Conservation (phyloP, 2,797 vertebrate species). For the Todus mexicanus region DNA sequence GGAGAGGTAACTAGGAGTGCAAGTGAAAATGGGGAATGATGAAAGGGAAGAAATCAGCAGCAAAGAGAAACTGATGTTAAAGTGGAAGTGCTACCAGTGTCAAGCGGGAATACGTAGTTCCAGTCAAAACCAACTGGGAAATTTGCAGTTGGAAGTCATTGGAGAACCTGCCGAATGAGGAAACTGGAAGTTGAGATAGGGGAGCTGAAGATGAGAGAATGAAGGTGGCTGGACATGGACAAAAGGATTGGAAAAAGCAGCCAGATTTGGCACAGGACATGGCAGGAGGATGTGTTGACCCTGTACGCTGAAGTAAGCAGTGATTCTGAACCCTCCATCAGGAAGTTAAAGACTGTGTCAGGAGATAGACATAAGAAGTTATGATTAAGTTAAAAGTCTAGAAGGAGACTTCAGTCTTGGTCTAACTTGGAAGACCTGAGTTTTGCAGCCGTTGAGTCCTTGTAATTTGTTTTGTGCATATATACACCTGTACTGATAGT, state of each 20-base stretch:
- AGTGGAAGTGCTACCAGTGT: background rate
- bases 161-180: background rate
- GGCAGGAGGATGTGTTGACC: background rate
- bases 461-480: background rate
- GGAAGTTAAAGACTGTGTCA: slow-evolving; percentile 1
- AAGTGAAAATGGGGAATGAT: background rate
- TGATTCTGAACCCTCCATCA: background rate
- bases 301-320: background rate
- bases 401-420: background rate
- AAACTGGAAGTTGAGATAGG: background rate
- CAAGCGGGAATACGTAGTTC: background rate
- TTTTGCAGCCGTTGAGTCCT: background rate
- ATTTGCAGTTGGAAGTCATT: background rate
- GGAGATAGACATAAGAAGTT: background rate
- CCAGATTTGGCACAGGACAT: background rate
- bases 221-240: background rate
- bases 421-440: background rate
- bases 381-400: background rate
- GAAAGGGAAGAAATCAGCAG: background rate
- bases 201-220: background rate
- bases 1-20: background rate
- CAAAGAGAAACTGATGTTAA: background rate
- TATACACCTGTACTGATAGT: background rate
- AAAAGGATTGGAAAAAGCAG: background rate
- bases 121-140: background rate